Evolutionary conservation across 2,888 invertebrate genomes (phyloP).

Genomic region (Antheraea yamamai): DNA sequence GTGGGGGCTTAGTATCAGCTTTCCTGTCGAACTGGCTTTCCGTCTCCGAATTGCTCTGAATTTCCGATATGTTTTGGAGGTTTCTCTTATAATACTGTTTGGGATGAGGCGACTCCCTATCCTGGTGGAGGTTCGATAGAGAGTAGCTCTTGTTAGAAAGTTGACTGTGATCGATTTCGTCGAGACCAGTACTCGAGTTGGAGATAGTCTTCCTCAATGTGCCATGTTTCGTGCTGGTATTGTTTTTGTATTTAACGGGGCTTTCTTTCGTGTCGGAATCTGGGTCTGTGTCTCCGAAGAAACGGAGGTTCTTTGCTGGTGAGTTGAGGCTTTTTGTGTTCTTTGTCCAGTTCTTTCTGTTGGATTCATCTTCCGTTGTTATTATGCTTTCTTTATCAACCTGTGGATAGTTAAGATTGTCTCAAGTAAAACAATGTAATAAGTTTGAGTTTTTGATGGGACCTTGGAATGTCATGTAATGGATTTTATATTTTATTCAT

Average conservation of each 20-base stretch:
- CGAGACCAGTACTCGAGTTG: constrained; percentile 71
- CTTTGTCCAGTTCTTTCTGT: constrained; percentile 64
- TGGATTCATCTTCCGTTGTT: constrained; percentile 82
- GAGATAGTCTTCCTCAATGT: constrained; percentile 71
- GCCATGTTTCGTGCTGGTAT: constrained; percentile 52
- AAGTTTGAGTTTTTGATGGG: not conserved
- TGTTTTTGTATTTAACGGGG: constrained; percentile 58
- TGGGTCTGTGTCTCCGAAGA: constrained; percentile 92
- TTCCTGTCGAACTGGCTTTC: constrained; percentile 66
- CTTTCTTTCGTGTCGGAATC: constrained; percentile 85
- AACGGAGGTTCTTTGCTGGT: constrained; percentile 87
- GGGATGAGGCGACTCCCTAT: constrained; percentile 57
- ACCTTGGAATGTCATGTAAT: too few relatives aligned
- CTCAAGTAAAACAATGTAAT: not conserved
- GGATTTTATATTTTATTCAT: too few relatives aligned
- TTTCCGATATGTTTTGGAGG: constrained; percentile 82
- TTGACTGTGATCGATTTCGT: constrained; percentile 67
- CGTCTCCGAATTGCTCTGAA: constrained; percentile 69
- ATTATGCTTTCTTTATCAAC: constrained; percentile 74
- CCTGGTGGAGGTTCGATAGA: constrained; percentile 66
- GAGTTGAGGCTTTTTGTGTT: constrained; percentile 59
- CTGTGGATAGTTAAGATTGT: constrained; percentile 44
- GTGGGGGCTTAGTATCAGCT: constrained; percentile 63
- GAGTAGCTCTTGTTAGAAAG: constrained; percentile 71
- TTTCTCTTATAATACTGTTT: constrained; percentile 73